Base-by-base conservation (phyloP, 2,888 invertebrate species). In the Ashinkailepas kermadecensis region DNA sequence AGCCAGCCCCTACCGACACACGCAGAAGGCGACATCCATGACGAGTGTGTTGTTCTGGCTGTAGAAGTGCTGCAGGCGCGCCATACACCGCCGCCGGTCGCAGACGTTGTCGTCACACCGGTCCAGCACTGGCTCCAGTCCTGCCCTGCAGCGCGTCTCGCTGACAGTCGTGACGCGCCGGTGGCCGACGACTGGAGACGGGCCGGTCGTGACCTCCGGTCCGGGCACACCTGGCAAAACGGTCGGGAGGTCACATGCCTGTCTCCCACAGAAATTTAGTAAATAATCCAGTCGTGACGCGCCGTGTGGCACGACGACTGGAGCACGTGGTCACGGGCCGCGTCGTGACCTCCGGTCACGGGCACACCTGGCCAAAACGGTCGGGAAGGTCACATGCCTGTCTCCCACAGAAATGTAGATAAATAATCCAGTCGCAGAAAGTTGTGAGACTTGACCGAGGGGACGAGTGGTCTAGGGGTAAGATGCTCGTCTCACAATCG, bases 231-330 rank as follows among this genome's bases (percentile, higher is more conserved):
- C 59, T 13, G 59, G 11, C 11, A 15, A 2, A 59, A 59, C 59
- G 59, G 15, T 59, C 59, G 11, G 59, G 11, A 15, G 15, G 12
- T 59, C 15, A 13, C 15, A 13, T 11, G 12, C 11, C 15, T 59
- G 59, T 15, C 15, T 15, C 11, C 1, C 59, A 59, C 59, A 13
- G 15, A 11, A 11, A 59, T 4, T 2, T 59, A 13, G 59, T 59
- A 13, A 15, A 59, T 59, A 15, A 59, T 59, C n/a, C 93, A 94
- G 83, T 92, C 91, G 86, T 93, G 92, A 89, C 94, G 89, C 78
- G 95, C 95, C 85, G 93, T 91, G 88, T 95, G 95, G 88, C 95
- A 95, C 85, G 95, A 95, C 86, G 94, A 95, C 89, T 94, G 91
- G 83, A 92, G 9, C 54, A 74, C 74, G 54, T 56, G 18, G 54